A percentile compares a stretch with the other conserved stretches of the same genome.
These are phyloP conservation scores for Phrynocephalus versicolor DNA, from an alignment of 2,113 vertebrate genomes.

Conservation along the genomic window DNA sequence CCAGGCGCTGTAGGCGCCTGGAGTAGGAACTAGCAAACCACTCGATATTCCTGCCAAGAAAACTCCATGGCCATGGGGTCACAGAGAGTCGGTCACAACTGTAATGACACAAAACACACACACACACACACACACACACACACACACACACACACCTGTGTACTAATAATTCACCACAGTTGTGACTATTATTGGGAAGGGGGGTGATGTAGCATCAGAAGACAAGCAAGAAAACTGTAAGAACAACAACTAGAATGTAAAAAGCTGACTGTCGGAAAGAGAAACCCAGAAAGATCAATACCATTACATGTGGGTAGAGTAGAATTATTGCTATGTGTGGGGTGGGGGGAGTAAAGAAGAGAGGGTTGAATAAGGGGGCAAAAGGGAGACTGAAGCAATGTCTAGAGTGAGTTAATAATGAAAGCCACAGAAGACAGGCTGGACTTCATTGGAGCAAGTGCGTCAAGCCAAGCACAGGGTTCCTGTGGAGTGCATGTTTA, in stretches of 20 bases:
- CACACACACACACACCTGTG: background rate
- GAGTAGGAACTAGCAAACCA: too few species aligned
- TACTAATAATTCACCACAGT: background rate
- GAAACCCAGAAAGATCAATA: background rate
- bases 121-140: too few species aligned
- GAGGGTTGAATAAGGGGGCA: background rate
- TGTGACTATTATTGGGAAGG: background rate
- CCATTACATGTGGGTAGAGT: background rate
- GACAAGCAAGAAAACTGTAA: background rate
- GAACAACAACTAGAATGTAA: background rate
- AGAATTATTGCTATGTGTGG: background rate
- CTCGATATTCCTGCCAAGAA: too few species aligned
- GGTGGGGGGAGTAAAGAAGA: too few species aligned
- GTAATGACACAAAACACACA: too few species aligned
- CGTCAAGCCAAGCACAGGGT: background rate
- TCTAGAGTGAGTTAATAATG: background rate
- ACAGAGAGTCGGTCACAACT: too few species aligned
- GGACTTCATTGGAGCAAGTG: background rate
- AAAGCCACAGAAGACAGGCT: background rate
- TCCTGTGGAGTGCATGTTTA: background rate
- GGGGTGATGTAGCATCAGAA: background rate
- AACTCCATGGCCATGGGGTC: too few species aligned
- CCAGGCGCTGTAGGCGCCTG: too few species aligned
- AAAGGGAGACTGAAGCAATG: background rate
- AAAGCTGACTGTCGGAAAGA: background rate